phyloP scores from a whole-genome alignment of 2,888 invertebrate species.

The Scaptodrosophila latifasciaeformis region DNA sequence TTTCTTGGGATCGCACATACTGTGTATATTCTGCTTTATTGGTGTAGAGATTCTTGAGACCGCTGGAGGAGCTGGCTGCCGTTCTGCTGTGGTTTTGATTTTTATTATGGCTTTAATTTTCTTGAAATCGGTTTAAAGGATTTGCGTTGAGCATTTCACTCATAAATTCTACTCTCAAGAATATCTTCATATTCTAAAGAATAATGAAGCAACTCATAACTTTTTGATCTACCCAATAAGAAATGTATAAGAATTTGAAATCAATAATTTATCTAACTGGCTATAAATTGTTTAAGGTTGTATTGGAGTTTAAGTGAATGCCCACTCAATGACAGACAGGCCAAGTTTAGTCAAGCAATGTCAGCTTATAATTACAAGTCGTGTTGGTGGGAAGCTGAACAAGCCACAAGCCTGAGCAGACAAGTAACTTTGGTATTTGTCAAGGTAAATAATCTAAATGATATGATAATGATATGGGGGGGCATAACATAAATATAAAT shows the following conservation, averaged over 20 bases:
- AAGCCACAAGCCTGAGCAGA: too few species aligned
- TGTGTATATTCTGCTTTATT: background rate
- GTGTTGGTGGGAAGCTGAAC: too few species aligned
- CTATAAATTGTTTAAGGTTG: conserved; percentile 42
- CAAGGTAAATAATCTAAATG: too few species aligned
- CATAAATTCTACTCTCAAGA: conserved; percentile 31
- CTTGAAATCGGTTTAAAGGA: conserved; percentile 58
- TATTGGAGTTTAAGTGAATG: conserved; percentile 60
- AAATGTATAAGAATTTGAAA: conserved; percentile 32
- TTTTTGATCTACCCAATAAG: too few species aligned
- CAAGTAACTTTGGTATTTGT: too few species aligned
- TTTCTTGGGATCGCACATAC: conserved; percentile 30
- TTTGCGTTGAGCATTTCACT: conserved; percentile 44
- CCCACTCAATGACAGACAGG: conserved; percentile 19
- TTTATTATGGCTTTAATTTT: conserved; percentile 27
- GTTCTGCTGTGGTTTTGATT: conserved; percentile 24
- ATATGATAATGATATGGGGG: too few species aligned
- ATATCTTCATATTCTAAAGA: too few species aligned
- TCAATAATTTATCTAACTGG: conserved; percentile 29
- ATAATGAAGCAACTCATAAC: too few species aligned
- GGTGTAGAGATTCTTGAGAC: conserved; percentile 60
- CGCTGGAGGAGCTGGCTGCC: conserved; percentile 30
- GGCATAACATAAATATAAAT: too few species aligned
- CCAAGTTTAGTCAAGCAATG: conserved; percentile 51
- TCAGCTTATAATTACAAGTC: too few species aligned